These are phyloP conservation scores for Phrynocephalus forsythii DNA, from an alignment of 2,797 vertebrate species.

Conservation along the genomic window DNA sequence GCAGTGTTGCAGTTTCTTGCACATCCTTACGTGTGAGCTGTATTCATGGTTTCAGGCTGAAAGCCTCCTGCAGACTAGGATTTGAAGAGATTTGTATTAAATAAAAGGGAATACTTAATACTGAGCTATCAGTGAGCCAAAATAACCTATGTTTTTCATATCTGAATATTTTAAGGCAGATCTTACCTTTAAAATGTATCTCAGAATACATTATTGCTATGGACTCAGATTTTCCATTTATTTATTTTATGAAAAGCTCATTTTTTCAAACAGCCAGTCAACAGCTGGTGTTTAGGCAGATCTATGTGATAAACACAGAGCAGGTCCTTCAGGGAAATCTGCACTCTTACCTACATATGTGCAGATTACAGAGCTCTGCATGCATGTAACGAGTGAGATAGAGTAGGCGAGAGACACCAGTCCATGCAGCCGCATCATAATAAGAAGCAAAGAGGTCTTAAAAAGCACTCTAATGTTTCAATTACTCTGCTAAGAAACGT, in stretches of 20 bases:
- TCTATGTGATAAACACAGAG: background rate
- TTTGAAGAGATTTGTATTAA: conserved; percentile 50
- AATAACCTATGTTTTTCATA: conserved; percentile 17
- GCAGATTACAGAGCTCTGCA: background rate
- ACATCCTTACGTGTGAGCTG: background rate
- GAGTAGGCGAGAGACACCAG: too few species aligned
- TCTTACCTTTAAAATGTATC: conserved; percentile 34
- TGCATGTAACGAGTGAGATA: background rate
- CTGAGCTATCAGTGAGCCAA: conserved; percentile 22
- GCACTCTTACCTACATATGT: background rate
- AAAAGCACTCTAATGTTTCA: too few species aligned
- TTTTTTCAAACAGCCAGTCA: background rate
- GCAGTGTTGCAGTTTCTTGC: conserved; percentile 3
- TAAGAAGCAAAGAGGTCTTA: too few species aligned
- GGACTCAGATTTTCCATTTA: conserved; percentile 18
- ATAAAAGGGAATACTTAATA: conserved; percentile 38
- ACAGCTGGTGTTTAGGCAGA: background rate
- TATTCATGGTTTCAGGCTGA: conserved; percentile 40
- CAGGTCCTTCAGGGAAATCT: background rate
- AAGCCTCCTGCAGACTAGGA: background rate
- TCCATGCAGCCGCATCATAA: too few species aligned
- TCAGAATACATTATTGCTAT: conserved; percentile 17
- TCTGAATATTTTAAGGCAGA: conserved; percentile 33
- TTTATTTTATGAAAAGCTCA: conserved; percentile 43
- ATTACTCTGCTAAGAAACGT: too few species aligned